A percentile compares a stretch with the other conserved stretches of the same genome.
phyloP scores from a whole-genome alignment of 2,113 vertebrate species.

The Prietella phreatophila region DNA sequence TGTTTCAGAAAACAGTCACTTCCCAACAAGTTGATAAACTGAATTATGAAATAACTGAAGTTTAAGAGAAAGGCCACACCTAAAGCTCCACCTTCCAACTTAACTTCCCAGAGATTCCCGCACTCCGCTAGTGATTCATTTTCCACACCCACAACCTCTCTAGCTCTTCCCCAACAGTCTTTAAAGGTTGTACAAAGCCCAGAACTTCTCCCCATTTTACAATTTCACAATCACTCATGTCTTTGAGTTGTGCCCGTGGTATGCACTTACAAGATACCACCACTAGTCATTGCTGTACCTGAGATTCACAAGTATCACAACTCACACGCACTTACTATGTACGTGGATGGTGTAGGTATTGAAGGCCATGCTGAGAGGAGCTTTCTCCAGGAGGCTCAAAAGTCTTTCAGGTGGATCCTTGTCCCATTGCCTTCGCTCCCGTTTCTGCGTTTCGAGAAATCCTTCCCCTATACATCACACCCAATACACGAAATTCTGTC shows the following conservation, averaged over 20 bases:
- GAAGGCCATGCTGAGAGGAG: constrained; percentile 77
- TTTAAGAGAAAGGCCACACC: not conserved
- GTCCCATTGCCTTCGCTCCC: constrained; percentile 77
- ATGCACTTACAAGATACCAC: not conserved
- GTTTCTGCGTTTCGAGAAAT: constrained; percentile 63
- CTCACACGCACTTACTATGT: constrained; percentile 69
- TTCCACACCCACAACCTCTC: not conserved
- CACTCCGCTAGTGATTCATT: not conserved
- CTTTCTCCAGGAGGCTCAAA: constrained; percentile 79
- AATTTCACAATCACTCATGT: not conserved
- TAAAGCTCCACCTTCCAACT: not conserved
- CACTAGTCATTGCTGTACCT: not conserved
- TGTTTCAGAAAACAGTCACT: not conserved
- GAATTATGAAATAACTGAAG: not conserved
- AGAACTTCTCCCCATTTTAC: not conserved
- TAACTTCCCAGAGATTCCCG: not conserved
- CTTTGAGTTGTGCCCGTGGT: not conserved
- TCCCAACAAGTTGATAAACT: not conserved
- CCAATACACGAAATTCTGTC: not conserved
- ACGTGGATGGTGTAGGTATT: constrained; percentile 83
- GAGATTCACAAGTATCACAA: not conserved
- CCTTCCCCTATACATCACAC: constrained; percentile 57
- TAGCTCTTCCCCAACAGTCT: not conserved
- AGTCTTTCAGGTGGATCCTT: constrained; percentile 76
- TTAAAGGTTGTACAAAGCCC: not conserved